Evolutionary conservation across 2,888 invertebrate genomes (phyloP), one percentile per base, ranked within the genome.

Genomic region (Priocnemis perturbator): DNA sequence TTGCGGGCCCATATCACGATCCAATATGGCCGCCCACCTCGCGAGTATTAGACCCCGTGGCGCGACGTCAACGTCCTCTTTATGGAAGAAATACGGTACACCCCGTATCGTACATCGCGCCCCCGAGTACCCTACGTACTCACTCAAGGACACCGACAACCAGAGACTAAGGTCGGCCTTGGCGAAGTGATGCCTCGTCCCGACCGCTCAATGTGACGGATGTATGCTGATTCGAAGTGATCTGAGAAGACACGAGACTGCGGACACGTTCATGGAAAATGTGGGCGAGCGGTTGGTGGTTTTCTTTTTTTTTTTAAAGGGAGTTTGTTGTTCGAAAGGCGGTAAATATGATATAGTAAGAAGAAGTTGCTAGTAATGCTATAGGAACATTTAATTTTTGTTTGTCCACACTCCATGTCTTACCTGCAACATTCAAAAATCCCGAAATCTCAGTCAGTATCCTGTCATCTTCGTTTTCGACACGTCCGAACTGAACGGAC

Each of bases 1-100:
- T 88, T 88, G 87, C 86, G 84, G 85, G 83, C 80, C 86, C 87
- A 84, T 87, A 88, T 88, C 88, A 88, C 88, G 88, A 88, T 88
- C 84, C 88, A 89, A 88, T 87, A 88, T 88, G 87, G 87, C 88
- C 88, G 87, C 86, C 87, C 88, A 87, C 87, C 78, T 11, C 50
- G 83, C 80, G 83, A 81, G 86, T 80, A 81, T 83, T 83, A 83
- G 81, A 81, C 81, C 74, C 81, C 52, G 67, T 81, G 58, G 58
- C 58, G 58, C 58, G 68, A 74, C 81, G 78, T 82, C 78, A 78
- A 78, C 64, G 77, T 76, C 75, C 82, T 80, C 81, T 82, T 81
- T 82, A 81, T 81, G 79, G 78, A 77, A 77, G 78, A 81, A 80
- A 81, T 81, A 80, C 78, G 74, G 71, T 66, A 65, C 37, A 37